Evolutionary conservation across 2,797 vertebrate genomes (phyloP).

Genomic region (Danio choprae): DNA sequence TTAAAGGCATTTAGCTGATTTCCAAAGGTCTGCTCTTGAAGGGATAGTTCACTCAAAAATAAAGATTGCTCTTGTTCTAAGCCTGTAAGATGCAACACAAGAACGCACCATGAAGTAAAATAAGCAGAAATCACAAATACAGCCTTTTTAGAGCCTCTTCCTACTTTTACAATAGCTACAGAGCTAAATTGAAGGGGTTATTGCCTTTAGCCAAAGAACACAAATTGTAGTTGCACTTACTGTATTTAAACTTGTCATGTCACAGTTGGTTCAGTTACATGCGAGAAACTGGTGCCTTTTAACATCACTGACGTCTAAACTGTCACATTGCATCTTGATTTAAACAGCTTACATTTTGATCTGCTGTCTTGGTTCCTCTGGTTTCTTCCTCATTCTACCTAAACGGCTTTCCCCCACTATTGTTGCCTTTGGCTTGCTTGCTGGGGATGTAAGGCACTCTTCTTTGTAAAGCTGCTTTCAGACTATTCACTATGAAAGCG

Average conservation of each 20-base stretch:
- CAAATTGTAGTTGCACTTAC: background rate
- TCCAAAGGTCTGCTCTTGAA: background rate
- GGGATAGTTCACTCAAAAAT: background rate
- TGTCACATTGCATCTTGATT: background rate
- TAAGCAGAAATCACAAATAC: background rate
- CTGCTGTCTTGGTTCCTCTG: background rate
- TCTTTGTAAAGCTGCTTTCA: background rate
- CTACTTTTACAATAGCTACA: background rate
- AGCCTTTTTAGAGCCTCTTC: background rate
- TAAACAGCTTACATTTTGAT: conserved; percentile 20
- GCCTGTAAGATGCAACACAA: background rate
- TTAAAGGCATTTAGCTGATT: background rate
- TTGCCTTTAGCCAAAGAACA: background rate
- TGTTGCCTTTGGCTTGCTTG: background rate
- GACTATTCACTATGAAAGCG: background rate
- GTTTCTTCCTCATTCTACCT: background rate
- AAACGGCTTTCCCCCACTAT: background rate
- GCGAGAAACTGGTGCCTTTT: background rate
- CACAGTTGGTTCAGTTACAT: background rate
- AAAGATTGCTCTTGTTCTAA: background rate
- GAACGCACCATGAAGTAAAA: background rate
- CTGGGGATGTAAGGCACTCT: background rate
- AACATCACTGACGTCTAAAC: background rate
- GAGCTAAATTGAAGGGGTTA: background rate
- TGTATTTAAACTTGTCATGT: background rate